Evolutionary conservation across 2,888 invertebrate genomes (phyloP).

Genomic region (Nemotelus pantherinus): DNA sequence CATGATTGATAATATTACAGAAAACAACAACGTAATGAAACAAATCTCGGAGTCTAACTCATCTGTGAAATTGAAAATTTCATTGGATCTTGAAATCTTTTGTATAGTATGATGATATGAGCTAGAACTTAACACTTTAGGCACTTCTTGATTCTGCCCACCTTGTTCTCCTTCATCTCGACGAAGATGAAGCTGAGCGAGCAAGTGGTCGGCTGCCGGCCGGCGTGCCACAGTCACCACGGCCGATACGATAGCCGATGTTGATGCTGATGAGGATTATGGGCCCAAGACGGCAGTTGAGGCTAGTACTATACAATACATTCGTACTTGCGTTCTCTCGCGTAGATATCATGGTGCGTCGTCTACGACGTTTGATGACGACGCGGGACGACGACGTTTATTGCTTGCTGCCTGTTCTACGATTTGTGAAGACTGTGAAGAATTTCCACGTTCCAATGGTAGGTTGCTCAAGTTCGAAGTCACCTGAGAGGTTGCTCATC

Average conservation of each 20-base stretch:
- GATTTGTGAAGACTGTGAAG: slow-evolving; percentile 38
- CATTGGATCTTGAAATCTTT: slow-evolving; percentile 38
- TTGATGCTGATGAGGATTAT: background rate
- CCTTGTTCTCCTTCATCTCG: slow-evolving; percentile 15
- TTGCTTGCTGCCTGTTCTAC: slow-evolving; percentile 18
- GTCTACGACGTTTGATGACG: background rate
- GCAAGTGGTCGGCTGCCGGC: background rate
- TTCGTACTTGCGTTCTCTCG: background rate
- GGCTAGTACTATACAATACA: background rate
- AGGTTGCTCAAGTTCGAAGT: slow-evolving; percentile 3
- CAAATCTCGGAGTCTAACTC: slow-evolving; percentile 47
- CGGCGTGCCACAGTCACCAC: background rate
- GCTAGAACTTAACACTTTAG: slow-evolving; percentile 36
- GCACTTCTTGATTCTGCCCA: slow-evolving; percentile 36
- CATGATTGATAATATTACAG: slow-evolving; percentile 42
- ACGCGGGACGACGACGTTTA: background rate
- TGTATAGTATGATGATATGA: slow-evolving; percentile 10
- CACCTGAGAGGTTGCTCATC: slow-evolving; percentile 41
- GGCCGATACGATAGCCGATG: too few species aligned
- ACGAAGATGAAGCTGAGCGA: background rate
- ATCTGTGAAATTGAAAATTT: slow-evolving; percentile 50
- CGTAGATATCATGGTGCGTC: slow-evolving; percentile 26
- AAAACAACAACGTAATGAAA: slow-evolving; percentile 41
- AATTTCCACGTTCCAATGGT: slow-evolving; percentile 25
- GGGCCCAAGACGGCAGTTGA: background rate